Percentiles rank a stretch among this genome's conserved stretches.
Evolutionary conservation across 2,888 invertebrate species (phyloP).

Genomic region (Protophormia terraenovae): DNA sequence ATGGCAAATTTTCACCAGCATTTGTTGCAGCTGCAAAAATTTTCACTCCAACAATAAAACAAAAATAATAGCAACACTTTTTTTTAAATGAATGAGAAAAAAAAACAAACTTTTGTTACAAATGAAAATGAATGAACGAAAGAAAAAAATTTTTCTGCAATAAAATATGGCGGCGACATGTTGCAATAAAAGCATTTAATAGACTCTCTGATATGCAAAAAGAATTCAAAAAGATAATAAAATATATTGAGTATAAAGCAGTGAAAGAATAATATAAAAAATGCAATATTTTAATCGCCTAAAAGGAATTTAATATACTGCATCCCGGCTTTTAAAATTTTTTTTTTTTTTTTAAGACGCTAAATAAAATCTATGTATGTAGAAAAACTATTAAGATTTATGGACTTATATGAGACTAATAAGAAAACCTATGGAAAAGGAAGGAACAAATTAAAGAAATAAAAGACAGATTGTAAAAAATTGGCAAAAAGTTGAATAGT

Average conservation of each 20-base stretch:
- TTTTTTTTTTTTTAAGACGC: neutral
- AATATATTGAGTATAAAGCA: constrained; percentile 51
- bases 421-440: constrained; percentile 14
- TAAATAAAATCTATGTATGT: constrained; percentile 26
- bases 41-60: constrained; percentile 31
- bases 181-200: constrained; percentile 80
- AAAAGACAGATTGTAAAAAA: constrained; percentile 7
- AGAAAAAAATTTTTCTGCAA: constrained; percentile 65
- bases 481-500: neutral
- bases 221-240: constrained; percentile 35
- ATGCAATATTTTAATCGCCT: constrained; percentile 47
- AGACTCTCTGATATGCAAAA: constrained; percentile 73
- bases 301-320: constrained; percentile 43
- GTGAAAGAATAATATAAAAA: neutral
- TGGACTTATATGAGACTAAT: constrained; percentile 28
- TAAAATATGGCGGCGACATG: constrained; percentile 77
- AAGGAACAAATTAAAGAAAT: neutral
- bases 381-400: constrained; percentile 41
- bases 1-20: constrained; percentile 61
- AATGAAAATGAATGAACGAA: constrained; percentile 62
- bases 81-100: constrained; percentile 1
- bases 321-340: neutral
- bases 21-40: constrained; percentile 63
- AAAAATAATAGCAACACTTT: constrained; percentile 21
- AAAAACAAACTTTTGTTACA: constrained; percentile 13